phyloP scores from a whole-genome alignment of 1,140 invertebrate genomes.

The Diachasmimorpha longicaudata region DNA sequence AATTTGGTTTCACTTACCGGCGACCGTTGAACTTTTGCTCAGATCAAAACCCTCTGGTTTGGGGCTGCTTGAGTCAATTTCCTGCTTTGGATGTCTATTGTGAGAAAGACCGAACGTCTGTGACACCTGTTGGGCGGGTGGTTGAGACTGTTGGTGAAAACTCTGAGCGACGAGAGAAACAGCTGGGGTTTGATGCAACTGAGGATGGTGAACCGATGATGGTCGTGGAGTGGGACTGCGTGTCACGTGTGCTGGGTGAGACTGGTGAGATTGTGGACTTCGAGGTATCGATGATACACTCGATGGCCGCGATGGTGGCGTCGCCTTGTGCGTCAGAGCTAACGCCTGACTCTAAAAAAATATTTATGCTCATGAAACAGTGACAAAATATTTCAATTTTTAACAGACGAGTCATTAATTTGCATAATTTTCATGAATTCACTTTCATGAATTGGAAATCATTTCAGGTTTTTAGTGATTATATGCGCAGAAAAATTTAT shows the following conservation, averaged over 20 bases:
- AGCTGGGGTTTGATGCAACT: conserved; percentile 48
- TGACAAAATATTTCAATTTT: neutral
- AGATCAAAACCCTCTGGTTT: conserved; percentile 71
- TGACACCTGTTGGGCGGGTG: conserved; percentile 40
- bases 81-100: conserved; percentile 58
- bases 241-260: conserved; percentile 33
- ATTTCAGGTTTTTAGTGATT: no score
- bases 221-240: conserved; percentile 47
- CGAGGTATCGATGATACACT: conserved; percentile 58
- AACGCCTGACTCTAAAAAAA: conserved; percentile 69
- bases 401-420: no score
- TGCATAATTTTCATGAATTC: neutral
- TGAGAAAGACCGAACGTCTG: conserved; percentile 56
- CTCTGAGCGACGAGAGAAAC: neutral
- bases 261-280: conserved; percentile 56
- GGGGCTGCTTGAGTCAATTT: conserved; percentile 60
- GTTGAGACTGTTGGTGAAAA: conserved; percentile 22
- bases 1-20: conserved; percentile 56
- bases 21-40: conserved; percentile 64
- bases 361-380: neutral
- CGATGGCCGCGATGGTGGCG: conserved; percentile 61
- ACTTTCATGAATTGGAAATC: no score
- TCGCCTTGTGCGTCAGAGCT: conserved; percentile 67
- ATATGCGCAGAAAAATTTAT: no score
- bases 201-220: conserved; percentile 51